Evolutionary conservation across 2,797 vertebrate species (phyloP).

Genomic region (Rhinoraja longicauda): DNA sequence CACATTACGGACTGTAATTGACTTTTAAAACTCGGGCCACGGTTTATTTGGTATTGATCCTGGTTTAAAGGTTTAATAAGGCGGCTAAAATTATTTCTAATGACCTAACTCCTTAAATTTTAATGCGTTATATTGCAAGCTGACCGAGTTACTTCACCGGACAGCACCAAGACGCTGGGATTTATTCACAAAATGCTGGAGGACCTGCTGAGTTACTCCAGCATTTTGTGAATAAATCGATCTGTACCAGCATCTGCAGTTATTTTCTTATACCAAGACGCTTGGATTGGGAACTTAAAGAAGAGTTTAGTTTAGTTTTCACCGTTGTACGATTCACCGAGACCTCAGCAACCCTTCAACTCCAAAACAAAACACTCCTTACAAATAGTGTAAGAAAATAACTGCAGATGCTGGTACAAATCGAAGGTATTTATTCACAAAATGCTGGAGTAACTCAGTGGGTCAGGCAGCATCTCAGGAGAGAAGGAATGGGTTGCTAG

Average conservation of each 20-base stretch:
- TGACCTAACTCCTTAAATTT: conserved; percentile 49
- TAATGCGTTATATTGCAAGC: conserved; percentile 46
- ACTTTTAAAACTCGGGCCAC: conserved; percentile 41
- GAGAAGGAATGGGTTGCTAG: too few species aligned
- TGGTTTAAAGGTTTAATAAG: conserved; percentile 48
- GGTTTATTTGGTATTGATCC: conserved; percentile 47
- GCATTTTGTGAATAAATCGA: too few species aligned
- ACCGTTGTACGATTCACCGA: too few species aligned
- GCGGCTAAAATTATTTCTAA: conserved; percentile 52
- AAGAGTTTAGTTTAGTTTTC: conserved; percentile 40
- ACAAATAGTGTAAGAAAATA: background rate
- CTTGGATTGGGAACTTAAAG: conserved; percentile 39
- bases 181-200: too few species aligned
- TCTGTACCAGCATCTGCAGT: too few species aligned
- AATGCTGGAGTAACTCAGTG: too few species aligned
- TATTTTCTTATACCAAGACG: too few species aligned
- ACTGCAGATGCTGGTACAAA: too few species aligned
- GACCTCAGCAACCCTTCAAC: conserved; percentile 45
- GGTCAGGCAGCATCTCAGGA: too few species aligned
- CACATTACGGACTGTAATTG: background rate
- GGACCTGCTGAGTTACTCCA: too few species aligned
- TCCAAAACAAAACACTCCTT: background rate
- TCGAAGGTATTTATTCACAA: too few species aligned
- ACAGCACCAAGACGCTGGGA: conserved; percentile 36
- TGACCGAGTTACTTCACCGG: background rate